phyloP scores from a whole-genome alignment of 1,140 invertebrate genomes.

The Bombus impatiens region DNA sequence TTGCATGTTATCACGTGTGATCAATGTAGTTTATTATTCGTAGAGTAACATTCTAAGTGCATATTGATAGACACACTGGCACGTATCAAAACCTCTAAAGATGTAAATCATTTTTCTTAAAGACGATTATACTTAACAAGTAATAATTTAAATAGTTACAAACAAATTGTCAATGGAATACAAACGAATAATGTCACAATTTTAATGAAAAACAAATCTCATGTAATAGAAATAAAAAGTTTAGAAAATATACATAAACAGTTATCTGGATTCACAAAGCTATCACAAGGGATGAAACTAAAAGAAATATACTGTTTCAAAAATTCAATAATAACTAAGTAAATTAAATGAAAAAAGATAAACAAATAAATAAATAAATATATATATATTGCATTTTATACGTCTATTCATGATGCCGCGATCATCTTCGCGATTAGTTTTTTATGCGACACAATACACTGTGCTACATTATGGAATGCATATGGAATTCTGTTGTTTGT shows the following conservation, averaged over 20 bases:
- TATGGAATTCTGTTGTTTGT: conserved; percentile 53
- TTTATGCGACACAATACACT: conserved; percentile 57
- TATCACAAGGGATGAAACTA: neutral
- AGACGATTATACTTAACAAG: neutral
- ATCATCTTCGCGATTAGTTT: conserved; percentile 53
- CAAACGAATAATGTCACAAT: neutral
- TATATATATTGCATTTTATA: neutral
- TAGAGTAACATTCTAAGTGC: conserved; percentile 54
- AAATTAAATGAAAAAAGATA: neutral
- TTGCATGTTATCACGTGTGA: conserved; percentile 76
- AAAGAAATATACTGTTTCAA: no score
- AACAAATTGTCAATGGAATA: neutral
- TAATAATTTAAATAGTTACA: neutral
- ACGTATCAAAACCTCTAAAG: conserved; percentile 14
- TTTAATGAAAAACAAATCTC: neutral
- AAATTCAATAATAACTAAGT: neutral
- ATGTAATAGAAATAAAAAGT: neutral
- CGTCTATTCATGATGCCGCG: conserved; percentile 49
- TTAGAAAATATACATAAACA: neutral
- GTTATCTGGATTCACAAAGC: neutral
- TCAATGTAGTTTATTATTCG: conserved; percentile 70
- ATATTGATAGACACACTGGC: conserved; percentile 32
- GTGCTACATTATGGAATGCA: conserved; percentile 64
- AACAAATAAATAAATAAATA: neutral
- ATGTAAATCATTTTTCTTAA: neutral